Evolutionary conservation across 2,888 invertebrate species (phyloP).

Genomic region (Scaptomyza caliginosa): DNA sequence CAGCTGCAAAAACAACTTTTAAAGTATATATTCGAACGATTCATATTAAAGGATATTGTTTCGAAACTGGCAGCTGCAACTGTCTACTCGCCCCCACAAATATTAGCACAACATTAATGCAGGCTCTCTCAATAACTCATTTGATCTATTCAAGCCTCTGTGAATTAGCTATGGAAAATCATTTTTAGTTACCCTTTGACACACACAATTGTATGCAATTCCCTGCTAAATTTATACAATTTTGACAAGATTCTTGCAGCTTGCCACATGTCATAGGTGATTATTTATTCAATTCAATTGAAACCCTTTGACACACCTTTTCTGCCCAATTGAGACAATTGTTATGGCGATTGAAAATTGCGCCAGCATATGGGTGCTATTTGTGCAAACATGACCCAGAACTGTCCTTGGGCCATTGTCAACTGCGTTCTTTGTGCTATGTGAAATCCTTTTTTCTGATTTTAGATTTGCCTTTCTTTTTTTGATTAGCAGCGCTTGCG

Average conservation of each 20-base stretch:
- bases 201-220: slow-evolving; percentile 28
- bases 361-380: slow-evolving; percentile 35
- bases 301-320: slow-evolving; percentile 33
- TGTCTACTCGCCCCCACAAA: slow-evolving; percentile 44
- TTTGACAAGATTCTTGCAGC: slow-evolving; percentile 61
- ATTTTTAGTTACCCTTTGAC: slow-evolving; percentile 13
- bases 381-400: slow-evolving; percentile 65
- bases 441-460: slow-evolving; percentile 32
- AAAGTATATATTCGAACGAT: too few species aligned
- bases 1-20: too few species aligned
- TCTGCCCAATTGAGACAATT: slow-evolving; percentile 35
- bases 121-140: slow-evolving; percentile 28
- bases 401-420: slow-evolving; percentile 40
- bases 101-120: slow-evolving; percentile 29
- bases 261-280: slow-evolving; percentile 32
- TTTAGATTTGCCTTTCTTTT: slow-evolving; percentile 40
- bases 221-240: slow-evolving; percentile 35
- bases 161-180: slow-evolving; percentile 30
- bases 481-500: slow-evolving; percentile 42
- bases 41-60: not conserved
- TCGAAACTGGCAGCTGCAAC: slow-evolving; percentile 51
- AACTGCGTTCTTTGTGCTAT: slow-evolving; percentile 19
- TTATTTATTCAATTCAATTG: not conserved
- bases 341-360: slow-evolving; percentile 16
- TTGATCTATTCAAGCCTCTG: slow-evolving; percentile 36